Conservation (phyloP, 2,888 invertebrate genomes). For the Drosophila macrospina region DNA sequence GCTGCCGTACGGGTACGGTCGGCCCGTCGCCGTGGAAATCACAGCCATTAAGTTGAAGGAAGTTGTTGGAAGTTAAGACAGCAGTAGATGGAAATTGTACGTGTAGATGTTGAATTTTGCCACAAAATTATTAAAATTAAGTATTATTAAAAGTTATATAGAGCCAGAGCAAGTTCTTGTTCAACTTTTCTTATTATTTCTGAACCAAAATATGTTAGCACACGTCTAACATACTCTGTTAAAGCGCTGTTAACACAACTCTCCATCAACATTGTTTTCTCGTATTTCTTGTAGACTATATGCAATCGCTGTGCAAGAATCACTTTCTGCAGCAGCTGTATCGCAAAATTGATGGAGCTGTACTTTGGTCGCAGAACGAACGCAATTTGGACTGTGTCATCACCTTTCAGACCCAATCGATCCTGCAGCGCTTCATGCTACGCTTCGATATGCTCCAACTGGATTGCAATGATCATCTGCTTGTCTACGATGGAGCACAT, state of each 20-base stretch:
- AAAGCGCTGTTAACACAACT: conserved; percentile 1
- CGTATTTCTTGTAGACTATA: conserved; percentile 94
- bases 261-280: too few relatives aligned
- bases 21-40: conserved; percentile 46
- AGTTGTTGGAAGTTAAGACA: conserved; percentile 47
- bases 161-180: neutral
- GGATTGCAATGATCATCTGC: conserved; percentile 97
- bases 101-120: conserved; percentile 19
- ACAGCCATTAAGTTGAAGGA: conserved; percentile 72
- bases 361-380: conserved; percentile 95
- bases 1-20: conserved; percentile 26
- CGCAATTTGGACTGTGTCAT: conserved; percentile 95
- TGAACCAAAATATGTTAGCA: neutral
- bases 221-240: neutral
- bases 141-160: conserved; percentile 21
- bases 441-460: conserved; percentile 96
- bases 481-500: conserved; percentile 96
- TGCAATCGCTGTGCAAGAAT: conserved; percentile 95
- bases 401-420: conserved; percentile 97
- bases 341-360: conserved; percentile 95
- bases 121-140: conserved; percentile 45
- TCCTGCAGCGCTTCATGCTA: conserved; percentile 96
- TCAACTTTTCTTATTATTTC: conserved; percentile 9
- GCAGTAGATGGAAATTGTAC: conserved; percentile 36
- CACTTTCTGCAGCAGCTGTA: conserved; percentile 95